Evolutionary conservation across 1,140 invertebrate genomes (phyloP), one percentile per base, ranked within the genome.

Genomic region (Ganaspis sp.): DNA sequence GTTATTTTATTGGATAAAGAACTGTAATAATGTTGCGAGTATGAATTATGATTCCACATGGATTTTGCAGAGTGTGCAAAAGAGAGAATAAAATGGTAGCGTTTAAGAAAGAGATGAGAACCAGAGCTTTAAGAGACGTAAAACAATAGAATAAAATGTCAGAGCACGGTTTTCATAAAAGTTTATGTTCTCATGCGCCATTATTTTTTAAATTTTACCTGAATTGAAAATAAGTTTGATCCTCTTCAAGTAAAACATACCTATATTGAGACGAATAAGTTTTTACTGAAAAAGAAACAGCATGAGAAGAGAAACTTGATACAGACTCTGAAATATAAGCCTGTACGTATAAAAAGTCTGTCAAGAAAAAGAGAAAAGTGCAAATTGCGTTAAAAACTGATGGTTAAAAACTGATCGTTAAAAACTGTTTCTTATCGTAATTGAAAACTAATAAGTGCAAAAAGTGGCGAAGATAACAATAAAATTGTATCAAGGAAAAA

Each of bases 101-200:
- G 23, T 15, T 64, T 8, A 64, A 26, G 26, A 29, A 15, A 34
- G 9, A 29, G 5, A 64, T 64, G 29, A 34, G 12, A 29, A 29
- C 3, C 11, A 26, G 4, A 29, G 5, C 23, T 64, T 29, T 8
- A 29, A 64, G 23, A 64, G 58, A 64, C 9, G 58, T 34, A n/a
- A 64, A 64, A 64, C 21, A 29, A 26, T 64, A 29, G 3, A 64
- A 64, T 64, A 64, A 64, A 64, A 64, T 64, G 58, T 34, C 58
- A 64, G 21, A n/a, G 15, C 12, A 64, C 23, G 11, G 58, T 64
- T 64, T 64, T 64, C 26, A 64, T 29, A 64, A 29, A 64, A 26
- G 58, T 26, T 34, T 34, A n/a, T 21, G 23, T 64, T 64, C 58
- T 29, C 58, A 15, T 34, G 23, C 4, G 1, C 58, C 11, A 29